These are phyloP conservation scores for Brachirus orientalis DNA, from an alignment of 2,113 vertebrate species.

Conservation along the genomic window DNA sequence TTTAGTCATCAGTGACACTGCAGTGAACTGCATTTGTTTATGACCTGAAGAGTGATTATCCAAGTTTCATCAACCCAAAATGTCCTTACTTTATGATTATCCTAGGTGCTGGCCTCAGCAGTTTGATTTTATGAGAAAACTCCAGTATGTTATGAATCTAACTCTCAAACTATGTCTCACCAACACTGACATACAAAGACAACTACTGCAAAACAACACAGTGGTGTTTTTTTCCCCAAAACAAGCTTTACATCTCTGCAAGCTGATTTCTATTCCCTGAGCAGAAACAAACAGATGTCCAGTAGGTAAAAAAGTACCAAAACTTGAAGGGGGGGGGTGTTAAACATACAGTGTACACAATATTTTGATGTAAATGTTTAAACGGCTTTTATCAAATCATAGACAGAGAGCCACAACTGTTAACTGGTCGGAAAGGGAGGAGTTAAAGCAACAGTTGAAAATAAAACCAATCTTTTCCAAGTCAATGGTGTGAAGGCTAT, in stretches of 20 bases:
- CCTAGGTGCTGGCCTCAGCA: not conserved
- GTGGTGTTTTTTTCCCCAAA: not conserved
- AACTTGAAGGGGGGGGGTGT: not conserved
- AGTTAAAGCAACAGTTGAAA: constrained; percentile 59
- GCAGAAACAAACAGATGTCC: constrained; percentile 13
- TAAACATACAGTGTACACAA: not conserved
- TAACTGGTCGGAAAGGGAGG: constrained; percentile 23
- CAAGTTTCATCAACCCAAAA: constrained; percentile 22
- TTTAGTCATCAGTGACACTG: constrained; percentile 20
- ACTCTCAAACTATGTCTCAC: constrained; percentile 3
- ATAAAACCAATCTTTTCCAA: constrained; percentile 64
- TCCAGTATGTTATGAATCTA: constrained; percentile 21
- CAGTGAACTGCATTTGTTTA: constrained; percentile 19
- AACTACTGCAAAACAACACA: not conserved
- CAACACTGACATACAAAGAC: not conserved
- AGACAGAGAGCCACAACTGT: constrained; percentile 7
- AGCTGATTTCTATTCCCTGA: not conserved
- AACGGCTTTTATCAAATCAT: constrained; percentile 17
- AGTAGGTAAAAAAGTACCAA: not conserved
- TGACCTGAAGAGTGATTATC: constrained; percentile 9
- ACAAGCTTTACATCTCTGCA: not conserved
- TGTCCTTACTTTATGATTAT: constrained; percentile 13
- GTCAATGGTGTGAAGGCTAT: constrained; percentile 70
- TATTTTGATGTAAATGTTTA: not conserved
- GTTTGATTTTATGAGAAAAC: constrained; percentile 18